Conservation (phyloP, 2,888 invertebrate species). For the Ypsolopha scabrella region DNA sequence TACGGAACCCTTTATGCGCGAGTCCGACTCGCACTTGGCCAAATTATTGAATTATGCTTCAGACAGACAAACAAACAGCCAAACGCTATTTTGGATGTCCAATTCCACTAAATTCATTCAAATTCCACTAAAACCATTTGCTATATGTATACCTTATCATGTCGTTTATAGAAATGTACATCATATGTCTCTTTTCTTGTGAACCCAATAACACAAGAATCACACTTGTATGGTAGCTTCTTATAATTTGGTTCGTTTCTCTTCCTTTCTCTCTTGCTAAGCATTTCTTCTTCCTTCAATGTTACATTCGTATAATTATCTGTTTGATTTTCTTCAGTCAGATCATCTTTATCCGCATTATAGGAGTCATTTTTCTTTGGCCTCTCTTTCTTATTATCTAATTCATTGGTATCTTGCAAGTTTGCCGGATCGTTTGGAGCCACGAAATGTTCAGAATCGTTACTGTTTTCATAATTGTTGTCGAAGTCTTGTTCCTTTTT, state of each 20-base stretch:
- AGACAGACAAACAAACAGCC: too few species aligned
- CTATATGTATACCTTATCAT: conserved; percentile 21
- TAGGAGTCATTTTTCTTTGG: background rate
- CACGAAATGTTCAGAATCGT: background rate
- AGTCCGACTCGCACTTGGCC: too few species aligned
- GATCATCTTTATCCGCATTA: conserved; percentile 8
- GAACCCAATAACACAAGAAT: conserved; percentile 40
- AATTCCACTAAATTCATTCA: background rate
- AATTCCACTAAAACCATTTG: conserved; percentile 10
- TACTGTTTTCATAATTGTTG: background rate
- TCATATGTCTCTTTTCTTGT: conserved; percentile 25
- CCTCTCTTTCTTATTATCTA: background rate
- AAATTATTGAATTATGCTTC: too few species aligned
- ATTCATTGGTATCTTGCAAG: background rate
- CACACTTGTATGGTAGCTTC: conserved; percentile 42
- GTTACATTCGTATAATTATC: conserved; percentile 25
- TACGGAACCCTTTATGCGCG: too few species aligned
- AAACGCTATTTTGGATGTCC: too few species aligned
- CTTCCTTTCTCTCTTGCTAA: conserved; percentile 31
- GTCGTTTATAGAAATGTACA: conserved; percentile 28
- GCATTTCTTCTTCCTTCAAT: conserved; percentile 34
- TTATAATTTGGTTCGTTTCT: conserved; percentile 38
- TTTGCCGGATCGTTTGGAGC: background rate
- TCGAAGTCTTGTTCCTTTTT: background rate
- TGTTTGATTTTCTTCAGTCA: conserved; percentile 5